phyloP scores from a whole-genome alignment of 2,888 invertebrate species.

The Phytoseiulus persimilis region DNA sequence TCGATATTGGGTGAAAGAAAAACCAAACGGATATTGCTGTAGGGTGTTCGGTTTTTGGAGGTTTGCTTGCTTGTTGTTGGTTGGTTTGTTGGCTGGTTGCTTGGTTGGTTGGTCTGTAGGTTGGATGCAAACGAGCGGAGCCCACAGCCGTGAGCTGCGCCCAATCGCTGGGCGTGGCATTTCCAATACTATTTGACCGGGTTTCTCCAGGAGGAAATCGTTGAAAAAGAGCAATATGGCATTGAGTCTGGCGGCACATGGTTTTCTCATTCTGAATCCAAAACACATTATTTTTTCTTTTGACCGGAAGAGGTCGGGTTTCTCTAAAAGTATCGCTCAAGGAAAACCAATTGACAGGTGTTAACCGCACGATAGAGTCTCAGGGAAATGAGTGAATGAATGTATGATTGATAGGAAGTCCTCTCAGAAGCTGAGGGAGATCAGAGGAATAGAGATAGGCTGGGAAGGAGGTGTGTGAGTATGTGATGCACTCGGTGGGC shows the following conservation, averaged over 20 bases:
- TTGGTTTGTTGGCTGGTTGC: background rate
- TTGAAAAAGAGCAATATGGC: conserved; percentile 39
- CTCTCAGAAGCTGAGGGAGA: background rate
- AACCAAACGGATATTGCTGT: background rate
- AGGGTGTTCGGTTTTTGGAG: background rate
- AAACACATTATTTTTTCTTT: too few species aligned
- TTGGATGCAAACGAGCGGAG: background rate
- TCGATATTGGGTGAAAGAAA: background rate
- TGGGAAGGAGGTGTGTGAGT: background rate
- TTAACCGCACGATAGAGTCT: background rate
- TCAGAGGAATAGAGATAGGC: background rate
- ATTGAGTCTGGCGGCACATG: conserved; percentile 32
- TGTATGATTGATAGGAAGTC: background rate
- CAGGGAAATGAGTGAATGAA: background rate
- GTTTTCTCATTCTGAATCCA: background rate
- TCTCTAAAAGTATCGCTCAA: background rate
- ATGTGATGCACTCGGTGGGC: background rate
- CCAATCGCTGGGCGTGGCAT: background rate
- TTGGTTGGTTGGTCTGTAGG: background rate
- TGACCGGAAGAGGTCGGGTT: background rate
- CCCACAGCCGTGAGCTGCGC: background rate
- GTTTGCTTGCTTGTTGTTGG: background rate
- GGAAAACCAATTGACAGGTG: background rate
- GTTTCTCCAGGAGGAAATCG: conserved; percentile 10
- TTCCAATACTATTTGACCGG: background rate